Conservation (phyloP, 2,113 vertebrate genomes). For the Bambusicola thoracicus region DNA sequence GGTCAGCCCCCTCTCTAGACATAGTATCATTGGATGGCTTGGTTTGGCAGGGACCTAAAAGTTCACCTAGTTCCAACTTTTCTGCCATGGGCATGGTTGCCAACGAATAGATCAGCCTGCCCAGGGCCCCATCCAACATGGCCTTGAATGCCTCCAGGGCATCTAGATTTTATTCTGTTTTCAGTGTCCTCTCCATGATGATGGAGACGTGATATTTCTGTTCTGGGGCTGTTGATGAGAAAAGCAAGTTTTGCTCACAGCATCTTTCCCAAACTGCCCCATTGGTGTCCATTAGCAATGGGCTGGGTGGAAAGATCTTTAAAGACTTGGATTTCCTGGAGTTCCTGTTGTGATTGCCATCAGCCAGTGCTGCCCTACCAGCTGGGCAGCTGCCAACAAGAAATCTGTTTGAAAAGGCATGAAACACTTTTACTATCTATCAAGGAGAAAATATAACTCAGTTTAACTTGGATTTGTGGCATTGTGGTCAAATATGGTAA, state of each 20-base stretch:
- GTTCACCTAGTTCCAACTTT: too few relatives aligned
- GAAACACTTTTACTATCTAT: not conserved
- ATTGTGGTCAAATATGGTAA: not conserved
- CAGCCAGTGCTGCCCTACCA: not conserved
- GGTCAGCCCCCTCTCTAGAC: not conserved
- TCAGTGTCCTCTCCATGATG: not conserved
- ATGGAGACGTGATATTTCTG: not conserved
- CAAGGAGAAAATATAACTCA: not conserved
- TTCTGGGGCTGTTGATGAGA: not conserved
- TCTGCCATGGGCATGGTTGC: too few relatives aligned
- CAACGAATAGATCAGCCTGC: too few relatives aligned
- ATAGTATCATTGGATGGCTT: too few relatives aligned
- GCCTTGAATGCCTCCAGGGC: too few relatives aligned
- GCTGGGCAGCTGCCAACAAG: not conserved
- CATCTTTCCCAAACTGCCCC: not conserved
- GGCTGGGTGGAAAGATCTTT: not conserved
- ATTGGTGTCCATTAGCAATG: not conserved
- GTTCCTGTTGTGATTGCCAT: not conserved
- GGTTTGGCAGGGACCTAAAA: too few relatives aligned
- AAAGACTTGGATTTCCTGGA: not conserved
- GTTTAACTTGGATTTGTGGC: not conserved
- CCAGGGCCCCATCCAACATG: too few relatives aligned
- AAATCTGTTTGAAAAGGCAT: not conserved
- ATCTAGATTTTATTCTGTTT: not conserved
- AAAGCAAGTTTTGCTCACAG: not conserved